Percentiles rank a stretch among this genome's conserved stretches.
Evolutionary conservation across 1,140 invertebrate species (phyloP).

Genomic region (Zophobas morio): DNA sequence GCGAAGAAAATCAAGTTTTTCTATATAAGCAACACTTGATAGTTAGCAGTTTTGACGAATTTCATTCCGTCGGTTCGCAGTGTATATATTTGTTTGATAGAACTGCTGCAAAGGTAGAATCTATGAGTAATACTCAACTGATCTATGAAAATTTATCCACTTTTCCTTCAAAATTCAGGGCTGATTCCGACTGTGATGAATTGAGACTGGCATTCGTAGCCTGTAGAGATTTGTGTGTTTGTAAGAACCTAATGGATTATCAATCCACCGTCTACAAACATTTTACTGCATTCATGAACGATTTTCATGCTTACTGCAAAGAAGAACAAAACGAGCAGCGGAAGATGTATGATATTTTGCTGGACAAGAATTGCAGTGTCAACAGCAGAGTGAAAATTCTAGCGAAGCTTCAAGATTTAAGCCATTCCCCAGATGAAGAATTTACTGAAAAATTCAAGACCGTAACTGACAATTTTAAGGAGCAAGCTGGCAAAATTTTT

Average conservation of each 20-base stretch:
- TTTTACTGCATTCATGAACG: slow-evolving; percentile 76
- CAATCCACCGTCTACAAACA: slow-evolving; percentile 76
- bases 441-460: slow-evolving; percentile 47
- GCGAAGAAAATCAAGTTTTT: slow-evolving; percentile 85
- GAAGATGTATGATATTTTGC: slow-evolving; percentile 68
- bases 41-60: slow-evolving; percentile 76
- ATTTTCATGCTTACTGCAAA: slow-evolving; percentile 76
- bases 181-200: slow-evolving; percentile 79
- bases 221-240: slow-evolving; percentile 89
- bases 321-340: slow-evolving; percentile 71
- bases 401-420: slow-evolving; percentile 52
- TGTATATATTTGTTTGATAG: slow-evolving; percentile 88
- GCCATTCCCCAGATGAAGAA: background rate
- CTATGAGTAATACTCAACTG: slow-evolving; percentile 69
- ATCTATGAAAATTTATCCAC: slow-evolving; percentile 86
- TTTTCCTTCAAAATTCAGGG: slow-evolving; percentile 86
- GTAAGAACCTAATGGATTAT: slow-evolving; percentile 84
- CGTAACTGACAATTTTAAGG: slow-evolving; percentile 54
- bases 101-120: slow-evolving; percentile 86
- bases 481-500: slow-evolving; percentile 37
- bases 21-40: slow-evolving; percentile 78
- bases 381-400: slow-evolving; percentile 66
- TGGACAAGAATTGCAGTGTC: slow-evolving; percentile 55
- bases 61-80: slow-evolving; percentile 80
- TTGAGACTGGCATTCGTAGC: slow-evolving; percentile 89